These are phyloP conservation scores for Druon quercuslanigerum DNA, from an alignment of 1,140 invertebrate genomes.

Conservation along the genomic window DNA sequence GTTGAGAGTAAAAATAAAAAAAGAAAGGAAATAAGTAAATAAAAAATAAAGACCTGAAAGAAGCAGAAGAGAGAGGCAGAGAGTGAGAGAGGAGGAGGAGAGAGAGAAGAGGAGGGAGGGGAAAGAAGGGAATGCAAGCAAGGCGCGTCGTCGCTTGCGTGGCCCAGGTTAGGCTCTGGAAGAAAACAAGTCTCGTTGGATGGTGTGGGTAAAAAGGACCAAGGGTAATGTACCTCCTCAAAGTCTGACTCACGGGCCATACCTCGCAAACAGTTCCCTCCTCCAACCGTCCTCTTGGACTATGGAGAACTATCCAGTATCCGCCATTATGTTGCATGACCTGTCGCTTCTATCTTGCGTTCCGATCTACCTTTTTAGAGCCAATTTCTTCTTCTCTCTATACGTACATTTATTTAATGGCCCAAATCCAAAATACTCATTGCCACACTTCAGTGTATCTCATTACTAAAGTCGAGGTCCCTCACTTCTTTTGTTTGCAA, in stretches of 20 bases:
- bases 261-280: neutral
- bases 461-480: no score
- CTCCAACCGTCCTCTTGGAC: constrained; percentile 32
- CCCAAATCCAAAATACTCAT: neutral
- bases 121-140: neutral
- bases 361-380: constrained; percentile 32
- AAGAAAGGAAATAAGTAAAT: constrained; percentile 23
- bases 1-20: constrained; percentile 10
- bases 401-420: neutral
- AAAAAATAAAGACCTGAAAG: constrained; percentile 30
- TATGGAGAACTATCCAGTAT: constrained; percentile 45
- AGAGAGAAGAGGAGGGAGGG: no score
- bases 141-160: constrained; percentile 21
- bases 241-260: constrained; percentile 52
- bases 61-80: neutral
- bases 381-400: constrained; percentile 30
- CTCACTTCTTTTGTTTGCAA: no score
- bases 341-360: constrained; percentile 13
- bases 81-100: no score
- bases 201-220: constrained; percentile 45
- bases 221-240: constrained; percentile 55
- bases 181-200: constrained; percentile 38
- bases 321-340: constrained; percentile 50
- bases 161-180: neutral
- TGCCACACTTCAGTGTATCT: no score